Conservation (phyloP, 2,797 vertebrate genomes). For the Sebastes baramenuke region DNA sequence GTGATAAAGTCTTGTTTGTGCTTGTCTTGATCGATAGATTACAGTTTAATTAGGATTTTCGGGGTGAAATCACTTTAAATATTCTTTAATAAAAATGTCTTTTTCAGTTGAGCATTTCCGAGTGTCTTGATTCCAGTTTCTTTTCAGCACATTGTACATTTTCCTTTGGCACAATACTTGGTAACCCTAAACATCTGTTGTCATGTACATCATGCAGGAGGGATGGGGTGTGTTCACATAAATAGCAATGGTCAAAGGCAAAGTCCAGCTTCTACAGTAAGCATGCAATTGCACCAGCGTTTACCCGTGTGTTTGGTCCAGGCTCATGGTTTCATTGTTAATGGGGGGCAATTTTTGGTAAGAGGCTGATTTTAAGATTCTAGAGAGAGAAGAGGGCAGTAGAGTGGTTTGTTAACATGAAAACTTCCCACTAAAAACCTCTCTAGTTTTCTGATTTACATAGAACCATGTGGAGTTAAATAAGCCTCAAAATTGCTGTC, state of each 20-base stretch:
- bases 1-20: constrained; percentile 65
- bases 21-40: constrained; percentile 61
- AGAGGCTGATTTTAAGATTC: neutral
- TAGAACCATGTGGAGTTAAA: neutral
- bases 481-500: neutral
- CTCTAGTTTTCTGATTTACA: constrained; percentile 14
- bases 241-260: constrained; percentile 34
- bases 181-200: constrained; percentile 55
- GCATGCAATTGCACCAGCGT: constrained; percentile 30
- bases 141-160: constrained; percentile 63
- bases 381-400: neutral
- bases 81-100: constrained; percentile 4
- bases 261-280: constrained; percentile 4
- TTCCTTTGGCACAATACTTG: constrained; percentile 84
- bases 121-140: constrained; percentile 36
- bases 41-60: constrained; percentile 7
- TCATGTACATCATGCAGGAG: constrained; percentile 70
- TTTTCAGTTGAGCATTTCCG: constrained; percentile 8
- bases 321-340: constrained; percentile 9
- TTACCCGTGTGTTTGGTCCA: constrained; percentile 50
- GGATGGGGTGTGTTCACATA: constrained; percentile 65
- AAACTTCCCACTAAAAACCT: constrained; percentile 6
- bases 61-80: constrained; percentile 5
- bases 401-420: constrained; percentile 16
- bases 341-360: constrained; percentile 2